Percentiles rank a stretch among this genome's conserved stretches.
These are phyloP conservation scores for Psittacula derbiana DNA, from an alignment of 2,797 vertebrate species.

Conservation along the genomic window DNA sequence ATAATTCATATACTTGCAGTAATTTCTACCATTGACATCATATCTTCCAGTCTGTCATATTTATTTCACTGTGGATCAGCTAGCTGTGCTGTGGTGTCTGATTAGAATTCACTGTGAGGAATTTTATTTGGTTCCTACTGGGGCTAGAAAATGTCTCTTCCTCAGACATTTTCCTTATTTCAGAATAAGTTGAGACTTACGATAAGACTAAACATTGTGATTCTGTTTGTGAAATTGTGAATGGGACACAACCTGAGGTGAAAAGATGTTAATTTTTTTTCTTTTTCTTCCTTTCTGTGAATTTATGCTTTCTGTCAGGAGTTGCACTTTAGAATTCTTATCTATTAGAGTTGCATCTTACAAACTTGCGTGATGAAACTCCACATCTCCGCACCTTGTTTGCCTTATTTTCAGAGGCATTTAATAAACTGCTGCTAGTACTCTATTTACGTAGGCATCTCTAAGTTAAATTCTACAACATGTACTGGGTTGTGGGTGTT, in stretches of 20 bases:
- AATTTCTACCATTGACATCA: conserved; percentile 22
- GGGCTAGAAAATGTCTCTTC: not conserved
- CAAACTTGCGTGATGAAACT: not conserved
- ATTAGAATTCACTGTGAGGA: conserved; percentile 30
- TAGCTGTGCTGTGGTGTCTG: conserved; percentile 28
- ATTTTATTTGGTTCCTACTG: conserved; percentile 18
- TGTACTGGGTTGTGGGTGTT: not conserved
- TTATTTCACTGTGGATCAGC: conserved; percentile 1
- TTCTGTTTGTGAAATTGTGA: not conserved
- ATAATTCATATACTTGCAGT: not conserved
- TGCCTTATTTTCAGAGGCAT: not conserved
- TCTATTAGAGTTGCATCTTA: not conserved
- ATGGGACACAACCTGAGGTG: not conserved
- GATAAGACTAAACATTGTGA: not conserved
- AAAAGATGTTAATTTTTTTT: not conserved
- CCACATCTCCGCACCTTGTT: not conserved
- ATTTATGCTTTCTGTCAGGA: not conserved
- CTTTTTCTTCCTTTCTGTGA: not conserved
- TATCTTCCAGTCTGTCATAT: conserved; percentile 31
- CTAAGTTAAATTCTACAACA: not conserved
- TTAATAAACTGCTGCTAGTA: not conserved
- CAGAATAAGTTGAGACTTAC: not conserved
- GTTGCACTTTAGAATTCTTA: not conserved
- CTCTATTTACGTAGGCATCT: not conserved
- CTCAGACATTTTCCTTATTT: not conserved